These are phyloP conservation scores for Poecilia picta DNA, from an alignment of 2,797 vertebrate species.

Conservation along the genomic window DNA sequence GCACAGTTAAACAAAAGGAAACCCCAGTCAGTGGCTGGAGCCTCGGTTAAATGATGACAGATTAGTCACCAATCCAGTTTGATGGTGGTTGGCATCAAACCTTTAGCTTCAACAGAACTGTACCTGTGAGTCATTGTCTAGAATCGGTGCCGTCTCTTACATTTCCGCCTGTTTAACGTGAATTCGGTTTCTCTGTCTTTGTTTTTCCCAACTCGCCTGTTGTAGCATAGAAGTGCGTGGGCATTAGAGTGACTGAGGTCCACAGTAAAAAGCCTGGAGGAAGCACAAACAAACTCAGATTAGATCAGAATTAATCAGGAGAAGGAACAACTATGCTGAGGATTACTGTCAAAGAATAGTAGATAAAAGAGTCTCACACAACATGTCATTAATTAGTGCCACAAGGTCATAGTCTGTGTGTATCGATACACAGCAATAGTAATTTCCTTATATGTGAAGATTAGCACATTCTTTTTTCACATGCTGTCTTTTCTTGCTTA, in stretches of 20 bases:
- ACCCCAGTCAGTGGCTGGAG: neutral
- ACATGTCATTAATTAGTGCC: slow-evolving; percentile 17
- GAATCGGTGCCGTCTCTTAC: neutral
- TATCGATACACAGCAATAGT: neutral
- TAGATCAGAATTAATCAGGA: neutral
- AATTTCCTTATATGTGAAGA: neutral
- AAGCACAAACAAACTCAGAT: neutral
- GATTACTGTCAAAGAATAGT: slow-evolving; percentile 4
- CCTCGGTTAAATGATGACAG: slow-evolving; percentile 2
- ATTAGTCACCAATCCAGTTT: neutral
- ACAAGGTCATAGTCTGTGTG: neutral
- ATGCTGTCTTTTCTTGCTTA: neutral
- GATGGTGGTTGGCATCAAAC: neutral
- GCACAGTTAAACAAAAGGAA: slow-evolving; percentile 1
- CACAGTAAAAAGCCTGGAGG: neutral
- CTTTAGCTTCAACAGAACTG: neutral
- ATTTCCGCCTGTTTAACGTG: neutral
- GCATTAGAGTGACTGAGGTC: neutral
- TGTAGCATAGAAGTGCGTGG: neutral
- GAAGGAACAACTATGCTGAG: neutral
- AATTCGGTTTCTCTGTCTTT: neutral
- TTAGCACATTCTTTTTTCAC: neutral
- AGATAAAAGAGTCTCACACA: slow-evolving; percentile 10
- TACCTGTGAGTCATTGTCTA: neutral
- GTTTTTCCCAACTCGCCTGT: neutral